phyloP scores from a whole-genome alignment of 2,888 invertebrate species.

The Brachypalpus laphriformis region DNA sequence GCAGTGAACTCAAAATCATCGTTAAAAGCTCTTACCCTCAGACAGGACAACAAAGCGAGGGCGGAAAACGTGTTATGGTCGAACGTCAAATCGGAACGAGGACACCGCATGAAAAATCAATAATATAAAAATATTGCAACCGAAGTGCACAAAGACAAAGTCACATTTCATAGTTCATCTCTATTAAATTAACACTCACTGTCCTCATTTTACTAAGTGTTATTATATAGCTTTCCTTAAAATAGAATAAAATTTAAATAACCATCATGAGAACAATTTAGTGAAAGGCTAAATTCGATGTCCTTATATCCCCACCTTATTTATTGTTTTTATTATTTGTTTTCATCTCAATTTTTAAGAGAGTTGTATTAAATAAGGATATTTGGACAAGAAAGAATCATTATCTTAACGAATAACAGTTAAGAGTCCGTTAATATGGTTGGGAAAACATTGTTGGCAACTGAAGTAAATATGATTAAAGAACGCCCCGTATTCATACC shows the following conservation, averaged over 20 bases:
- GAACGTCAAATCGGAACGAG: slow-evolving; percentile 79
- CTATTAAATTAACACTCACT: neutral
- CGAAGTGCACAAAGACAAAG: slow-evolving; percentile 52
- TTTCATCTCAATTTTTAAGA: neutral
- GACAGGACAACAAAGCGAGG: slow-evolving; percentile 23
- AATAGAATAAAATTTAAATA: too few relatives aligned
- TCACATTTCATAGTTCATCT: slow-evolving; percentile 24
- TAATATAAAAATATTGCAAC: slow-evolving; percentile 75
- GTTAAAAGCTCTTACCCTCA: slow-evolving; percentile 18
- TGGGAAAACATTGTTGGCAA: slow-evolving; percentile 77
- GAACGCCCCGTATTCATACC: slow-evolving; percentile 85
- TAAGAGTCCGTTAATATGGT: slow-evolving; percentile 77
- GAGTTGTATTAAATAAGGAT: neutral
- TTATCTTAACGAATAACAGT: neutral
- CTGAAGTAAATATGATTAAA: slow-evolving; percentile 77
- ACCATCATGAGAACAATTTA: neutral
- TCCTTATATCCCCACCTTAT: neutral
- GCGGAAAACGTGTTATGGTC: slow-evolving; percentile 40
- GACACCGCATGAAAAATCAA: slow-evolving; percentile 80
- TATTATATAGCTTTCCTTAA: neutral
- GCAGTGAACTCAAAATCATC: neutral
- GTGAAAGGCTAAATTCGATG: neutral
- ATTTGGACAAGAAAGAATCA: neutral
- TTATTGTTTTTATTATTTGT: slow-evolving; percentile 8
- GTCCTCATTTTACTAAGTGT: neutral